Evolutionary conservation across 2,888 invertebrate genomes (phyloP).

Genomic region (Synergus gifuensis): DNA sequence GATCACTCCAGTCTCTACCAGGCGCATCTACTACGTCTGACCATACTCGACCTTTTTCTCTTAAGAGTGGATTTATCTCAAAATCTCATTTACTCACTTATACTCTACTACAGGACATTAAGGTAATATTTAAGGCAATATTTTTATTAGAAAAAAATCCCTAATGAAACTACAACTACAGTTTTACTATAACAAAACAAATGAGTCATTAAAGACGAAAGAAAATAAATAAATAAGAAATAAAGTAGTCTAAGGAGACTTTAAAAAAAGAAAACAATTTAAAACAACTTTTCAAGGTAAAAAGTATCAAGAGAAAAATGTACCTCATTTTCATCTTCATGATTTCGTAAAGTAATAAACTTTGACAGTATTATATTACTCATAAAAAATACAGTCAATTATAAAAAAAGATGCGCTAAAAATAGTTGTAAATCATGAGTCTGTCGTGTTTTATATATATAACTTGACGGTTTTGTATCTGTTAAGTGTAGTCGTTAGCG

Average conservation of each 20-base stretch:
- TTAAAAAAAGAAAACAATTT: neutral
- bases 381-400: neutral
- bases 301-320: neutral
- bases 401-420: neutral
- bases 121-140: neutral
- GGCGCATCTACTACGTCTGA: conserved; percentile 2
- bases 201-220: neutral
- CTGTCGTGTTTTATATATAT: neutral
- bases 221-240: too few relatives aligned
- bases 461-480: neutral
- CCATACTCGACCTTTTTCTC: conserved; percentile 20
- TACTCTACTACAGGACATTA: neutral
- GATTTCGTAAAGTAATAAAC: neutral
- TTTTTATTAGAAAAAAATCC: neutral
- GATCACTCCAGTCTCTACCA: conserved; percentile 25
- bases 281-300: neutral
- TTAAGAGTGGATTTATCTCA: neutral
- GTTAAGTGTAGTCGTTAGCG: neutral
- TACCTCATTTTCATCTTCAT: neutral
- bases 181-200: neutral
- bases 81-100: neutral
- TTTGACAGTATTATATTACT: neutral
- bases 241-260: too few relatives aligned
- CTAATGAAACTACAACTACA: neutral
- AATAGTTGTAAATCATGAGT: neutral